Conservation (phyloP, 2,113 vertebrate genomes). For the Willisornis vidua region DNA sequence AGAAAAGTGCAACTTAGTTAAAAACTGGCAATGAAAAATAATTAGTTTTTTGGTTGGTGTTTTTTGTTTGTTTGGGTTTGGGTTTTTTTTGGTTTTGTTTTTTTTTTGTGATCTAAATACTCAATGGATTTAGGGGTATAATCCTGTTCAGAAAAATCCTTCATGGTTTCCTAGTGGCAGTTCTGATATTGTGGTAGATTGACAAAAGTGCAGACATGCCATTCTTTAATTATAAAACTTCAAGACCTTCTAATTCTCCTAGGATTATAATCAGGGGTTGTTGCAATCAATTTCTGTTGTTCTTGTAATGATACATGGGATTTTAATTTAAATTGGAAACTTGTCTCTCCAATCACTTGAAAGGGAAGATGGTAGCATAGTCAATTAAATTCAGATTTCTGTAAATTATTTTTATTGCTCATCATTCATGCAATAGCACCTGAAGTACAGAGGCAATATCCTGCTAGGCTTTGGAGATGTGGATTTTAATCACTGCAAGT, state of each 20-base stretch:
- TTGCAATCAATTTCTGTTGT: slow-evolving; percentile 34
- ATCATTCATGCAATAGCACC: slow-evolving; percentile 9
- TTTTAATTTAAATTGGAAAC: slow-evolving; percentile 30
- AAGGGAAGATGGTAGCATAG: not conserved
- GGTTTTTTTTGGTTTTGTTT: too few relatives aligned
- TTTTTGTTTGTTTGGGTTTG: not conserved
- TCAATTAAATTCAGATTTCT: slow-evolving; percentile 26
- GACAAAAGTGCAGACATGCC: not conserved
- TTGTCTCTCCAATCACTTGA: not conserved
- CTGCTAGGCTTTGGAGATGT: not conserved
- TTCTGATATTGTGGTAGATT: not conserved
- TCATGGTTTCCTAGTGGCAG: not conserved
- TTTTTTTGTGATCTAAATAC: not conserved
- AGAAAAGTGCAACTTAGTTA: not conserved
- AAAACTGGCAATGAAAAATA: not conserved
- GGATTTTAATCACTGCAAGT: slow-evolving; percentile 29
- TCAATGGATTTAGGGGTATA: not conserved
- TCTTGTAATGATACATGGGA: not conserved
- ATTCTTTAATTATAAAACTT: slow-evolving; percentile 1
- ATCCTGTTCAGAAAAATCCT: not conserved
- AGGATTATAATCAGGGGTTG: not conserved
- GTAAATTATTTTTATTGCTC: slow-evolving; percentile 49
- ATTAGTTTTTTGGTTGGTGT: not conserved
- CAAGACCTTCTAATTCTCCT: not conserved
- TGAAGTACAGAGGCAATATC: not conserved